These are phyloP conservation scores for Varanus komodoensis DNA, from an alignment of 2,113 vertebrate genomes.

Conservation along the genomic window DNA sequence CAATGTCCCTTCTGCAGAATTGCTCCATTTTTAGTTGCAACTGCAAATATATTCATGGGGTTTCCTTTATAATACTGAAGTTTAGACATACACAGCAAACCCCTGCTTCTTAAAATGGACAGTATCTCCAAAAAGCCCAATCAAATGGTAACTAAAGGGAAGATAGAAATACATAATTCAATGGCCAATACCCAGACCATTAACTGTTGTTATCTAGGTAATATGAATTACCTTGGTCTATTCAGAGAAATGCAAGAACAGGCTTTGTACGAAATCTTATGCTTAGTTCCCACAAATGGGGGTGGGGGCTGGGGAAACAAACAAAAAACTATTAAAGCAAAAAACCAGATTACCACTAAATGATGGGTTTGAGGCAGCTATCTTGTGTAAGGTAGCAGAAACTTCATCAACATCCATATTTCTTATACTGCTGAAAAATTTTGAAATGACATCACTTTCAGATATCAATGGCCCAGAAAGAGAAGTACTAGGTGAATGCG, in stretches of 20 bases:
- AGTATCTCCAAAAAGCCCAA: no score
- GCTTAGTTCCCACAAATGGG: background rate
- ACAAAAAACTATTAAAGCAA: background rate
- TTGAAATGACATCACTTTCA: constrained; percentile 43
- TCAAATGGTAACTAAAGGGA: no score
- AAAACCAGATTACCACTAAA: constrained; percentile 64
- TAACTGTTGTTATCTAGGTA: background rate
- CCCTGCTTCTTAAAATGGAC: background rate
- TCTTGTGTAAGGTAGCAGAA: constrained; percentile 61
- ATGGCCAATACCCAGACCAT: background rate
- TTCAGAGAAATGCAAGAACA: background rate
- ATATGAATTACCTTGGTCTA: background rate
- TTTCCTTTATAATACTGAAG: background rate
- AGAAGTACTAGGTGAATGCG: constrained; percentile 15
- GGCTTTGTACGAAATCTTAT: background rate
- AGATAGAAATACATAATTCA: no score
- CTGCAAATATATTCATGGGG: background rate
- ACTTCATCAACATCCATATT: constrained; percentile 69
- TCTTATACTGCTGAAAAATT: constrained; percentile 69
- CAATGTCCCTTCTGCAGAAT: no score
- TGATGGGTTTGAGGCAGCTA: constrained; percentile 68
- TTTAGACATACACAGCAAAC: background rate
- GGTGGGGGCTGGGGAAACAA: no score
- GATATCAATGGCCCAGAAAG: background rate
- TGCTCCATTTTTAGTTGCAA: background rate